These are phyloP conservation scores for Peromyscus eremicus DNA, from an alignment of 2,797 vertebrate species.

Conservation along the genomic window DNA sequence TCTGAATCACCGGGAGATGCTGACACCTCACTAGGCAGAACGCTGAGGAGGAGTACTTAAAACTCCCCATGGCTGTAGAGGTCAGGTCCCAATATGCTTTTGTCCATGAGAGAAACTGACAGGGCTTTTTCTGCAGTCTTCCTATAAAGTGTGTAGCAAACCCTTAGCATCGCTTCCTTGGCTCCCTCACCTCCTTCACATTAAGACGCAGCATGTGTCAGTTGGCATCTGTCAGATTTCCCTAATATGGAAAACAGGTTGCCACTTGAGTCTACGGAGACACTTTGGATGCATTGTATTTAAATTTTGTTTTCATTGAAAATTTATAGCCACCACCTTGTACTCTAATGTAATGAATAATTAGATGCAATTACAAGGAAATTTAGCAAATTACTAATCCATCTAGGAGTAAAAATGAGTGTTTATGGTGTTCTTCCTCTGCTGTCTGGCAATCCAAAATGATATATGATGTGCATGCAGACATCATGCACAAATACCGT, in stretches of 20 bases:
- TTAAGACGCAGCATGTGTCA: slow-evolving; percentile 68
- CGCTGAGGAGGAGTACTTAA: background rate
- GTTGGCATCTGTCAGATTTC: slow-evolving; percentile 42
- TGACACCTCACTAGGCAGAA: background rate
- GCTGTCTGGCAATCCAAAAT: slow-evolving; percentile 70
- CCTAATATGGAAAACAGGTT: slow-evolving; percentile 68
- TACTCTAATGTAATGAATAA: slow-evolving; percentile 82
- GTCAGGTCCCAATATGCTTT: background rate
- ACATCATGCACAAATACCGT: slow-evolving; percentile 45
- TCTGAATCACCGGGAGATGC: background rate
- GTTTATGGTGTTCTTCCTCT: slow-evolving; percentile 68
- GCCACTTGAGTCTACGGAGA: slow-evolving; percentile 62
- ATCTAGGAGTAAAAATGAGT: slow-evolving; percentile 67
- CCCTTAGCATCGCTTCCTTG: background rate
- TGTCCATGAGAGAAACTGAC: background rate
- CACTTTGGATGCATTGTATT: slow-evolving; percentile 78
- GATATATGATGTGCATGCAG: slow-evolving; percentile 68
- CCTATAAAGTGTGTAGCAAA: background rate
- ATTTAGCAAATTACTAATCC: slow-evolving; percentile 81
- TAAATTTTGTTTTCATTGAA: slow-evolving; percentile 82
- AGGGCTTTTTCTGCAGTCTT: slow-evolving; percentile 34
- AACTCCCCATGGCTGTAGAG: background rate
- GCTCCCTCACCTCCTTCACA: slow-evolving; percentile 10
- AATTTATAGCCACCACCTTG: slow-evolving; percentile 72
- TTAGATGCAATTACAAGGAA: slow-evolving; percentile 82